Percentiles rank a stretch among this genome's conserved stretches.
Conservation (phyloP, 2,113 vertebrate species). For the Chinchilla lanigera region DNA sequence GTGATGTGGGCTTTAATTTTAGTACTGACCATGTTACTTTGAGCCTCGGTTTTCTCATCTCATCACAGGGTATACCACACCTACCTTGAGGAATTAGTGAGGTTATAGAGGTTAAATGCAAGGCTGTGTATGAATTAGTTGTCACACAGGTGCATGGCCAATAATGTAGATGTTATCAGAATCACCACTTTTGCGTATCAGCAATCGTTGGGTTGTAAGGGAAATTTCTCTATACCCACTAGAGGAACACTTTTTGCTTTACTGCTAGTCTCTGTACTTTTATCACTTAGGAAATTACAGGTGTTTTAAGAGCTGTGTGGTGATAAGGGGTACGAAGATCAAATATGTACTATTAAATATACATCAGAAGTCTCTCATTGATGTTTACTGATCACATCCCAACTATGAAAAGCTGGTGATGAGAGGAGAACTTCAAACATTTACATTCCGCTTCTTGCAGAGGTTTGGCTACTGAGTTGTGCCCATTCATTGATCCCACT, state of each 20-base stretch:
- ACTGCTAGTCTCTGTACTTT: background rate
- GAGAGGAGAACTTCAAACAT: background rate
- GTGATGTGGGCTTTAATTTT: background rate
- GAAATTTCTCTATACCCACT: background rate
- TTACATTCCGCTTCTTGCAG: background rate
- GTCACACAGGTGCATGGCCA: fast-evolving
- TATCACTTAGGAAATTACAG: background rate
- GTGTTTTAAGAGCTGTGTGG: background rate
- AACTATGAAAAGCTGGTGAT: background rate
- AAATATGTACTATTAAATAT: background rate
- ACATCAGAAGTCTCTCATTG: background rate
- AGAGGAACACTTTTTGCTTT: background rate
- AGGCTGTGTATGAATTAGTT: background rate
- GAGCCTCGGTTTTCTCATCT: background rate
- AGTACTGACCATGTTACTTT: background rate
- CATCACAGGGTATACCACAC: background rate
- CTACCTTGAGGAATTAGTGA: background rate
- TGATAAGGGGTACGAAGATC: background rate
- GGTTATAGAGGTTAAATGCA: background rate
- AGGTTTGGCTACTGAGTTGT: background rate
- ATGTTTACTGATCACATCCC: background rate
- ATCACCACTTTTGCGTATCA: background rate
- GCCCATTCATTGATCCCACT: too few species aligned
- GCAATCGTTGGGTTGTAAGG: background rate
- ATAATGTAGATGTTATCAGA: background rate